These are phyloP conservation scores for Tautogolabrus adspersus DNA, from an alignment of 2,113 vertebrate genomes.

Conservation along the genomic window DNA sequence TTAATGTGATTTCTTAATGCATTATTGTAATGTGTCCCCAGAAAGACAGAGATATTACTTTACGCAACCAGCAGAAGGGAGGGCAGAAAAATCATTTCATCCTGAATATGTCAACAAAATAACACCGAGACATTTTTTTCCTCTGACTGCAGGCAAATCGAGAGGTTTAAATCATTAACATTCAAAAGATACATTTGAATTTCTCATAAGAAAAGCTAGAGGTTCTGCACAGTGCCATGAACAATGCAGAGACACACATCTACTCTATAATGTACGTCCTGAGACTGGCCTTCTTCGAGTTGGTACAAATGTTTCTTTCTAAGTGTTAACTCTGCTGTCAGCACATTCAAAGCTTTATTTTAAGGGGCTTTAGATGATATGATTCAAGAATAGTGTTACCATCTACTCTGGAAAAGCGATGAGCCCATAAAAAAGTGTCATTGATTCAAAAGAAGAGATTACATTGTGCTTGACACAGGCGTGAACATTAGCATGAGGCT, in stretches of 20 bases:
- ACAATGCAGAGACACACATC: not conserved
- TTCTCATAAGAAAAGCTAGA: constrained; percentile 19
- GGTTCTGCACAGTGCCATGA: not conserved
- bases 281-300: constrained; percentile 20
- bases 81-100: constrained; percentile 45
- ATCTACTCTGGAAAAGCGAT: constrained; percentile 45
- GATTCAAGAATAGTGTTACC: constrained; percentile 52
- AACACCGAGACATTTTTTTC: constrained; percentile 49
- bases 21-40: constrained; percentile 77
- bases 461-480: constrained; percentile 76
- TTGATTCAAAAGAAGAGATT: constrained; percentile 79
- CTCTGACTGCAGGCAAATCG: constrained; percentile 60
- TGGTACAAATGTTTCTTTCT: constrained; percentile 14
- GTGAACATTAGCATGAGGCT: constrained; percentile 74
- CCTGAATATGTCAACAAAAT: constrained; percentile 74
- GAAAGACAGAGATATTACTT: constrained; percentile 74
- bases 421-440: constrained; percentile 66
- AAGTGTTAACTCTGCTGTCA: constrained; percentile 35
- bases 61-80: constrained; percentile 23
- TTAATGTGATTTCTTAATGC: constrained; percentile 85
- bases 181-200: constrained; percentile 37
- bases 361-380: constrained; percentile 18
- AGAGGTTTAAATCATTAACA: constrained; percentile 52
- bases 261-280: not conserved
- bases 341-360: constrained; percentile 20